These are phyloP conservation scores for Lycodopsis pacificus DNA, from an alignment of 2,797 vertebrate species.

Conservation along the genomic window DNA sequence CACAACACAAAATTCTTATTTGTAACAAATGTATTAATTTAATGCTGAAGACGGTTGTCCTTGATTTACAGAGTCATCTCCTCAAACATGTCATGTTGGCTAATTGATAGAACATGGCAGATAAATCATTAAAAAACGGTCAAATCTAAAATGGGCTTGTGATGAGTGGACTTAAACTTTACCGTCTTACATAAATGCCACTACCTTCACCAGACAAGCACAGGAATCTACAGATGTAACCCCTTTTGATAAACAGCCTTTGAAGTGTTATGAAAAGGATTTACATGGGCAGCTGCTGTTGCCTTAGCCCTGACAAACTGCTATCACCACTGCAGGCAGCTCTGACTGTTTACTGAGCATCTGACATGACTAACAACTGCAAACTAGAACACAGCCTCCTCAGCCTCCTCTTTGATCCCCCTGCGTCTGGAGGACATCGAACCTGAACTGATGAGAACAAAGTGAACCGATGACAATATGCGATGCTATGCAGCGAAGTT, in stretches of 20 bases:
- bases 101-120: neutral
- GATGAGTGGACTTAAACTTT: neutral
- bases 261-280: conserved; percentile 24
- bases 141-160: neutral
- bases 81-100: neutral
- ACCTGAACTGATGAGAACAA: conserved; percentile 37
- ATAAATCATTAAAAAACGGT: neutral
- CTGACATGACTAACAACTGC: conserved; percentile 54
- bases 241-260: conserved; percentile 4
- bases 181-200: neutral
- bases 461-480: conserved; percentile 22
- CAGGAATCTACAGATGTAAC: neutral
- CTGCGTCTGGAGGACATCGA: conserved; percentile 11
- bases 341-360: conserved; percentile 47
- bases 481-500: conserved; percentile 5
- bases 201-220: conserved; percentile 2
- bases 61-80: neutral
- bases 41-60: neutral
- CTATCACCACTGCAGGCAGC: conserved; percentile 35
- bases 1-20: neutral
- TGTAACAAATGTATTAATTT: neutral
- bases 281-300: conserved; percentile 19
- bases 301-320: conserved; percentile 36
- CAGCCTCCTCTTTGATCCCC: conserved; percentile 30
- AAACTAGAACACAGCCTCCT: conserved; percentile 34